Percentiles rank a stretch among this genome's conserved stretches.
Evolutionary conservation across 2,797 vertebrate genomes (phyloP).

Genomic region (Tamandua tetradactyla): DNA sequence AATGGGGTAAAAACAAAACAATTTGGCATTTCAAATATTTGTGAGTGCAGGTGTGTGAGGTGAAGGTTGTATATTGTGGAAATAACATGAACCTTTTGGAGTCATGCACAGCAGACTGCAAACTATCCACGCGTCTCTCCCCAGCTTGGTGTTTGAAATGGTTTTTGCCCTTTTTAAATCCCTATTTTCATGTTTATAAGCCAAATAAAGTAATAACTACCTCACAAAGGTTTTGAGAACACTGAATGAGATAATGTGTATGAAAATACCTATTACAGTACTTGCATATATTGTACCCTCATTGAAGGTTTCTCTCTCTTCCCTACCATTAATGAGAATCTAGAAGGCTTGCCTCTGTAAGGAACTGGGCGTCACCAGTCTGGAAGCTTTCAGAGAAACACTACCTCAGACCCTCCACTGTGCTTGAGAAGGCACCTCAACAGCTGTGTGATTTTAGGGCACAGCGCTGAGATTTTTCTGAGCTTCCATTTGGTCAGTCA

Average conservation of each 20-base stretch:
- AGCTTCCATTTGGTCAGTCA: not conserved
- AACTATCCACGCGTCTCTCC: too few species aligned
- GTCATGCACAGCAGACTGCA: not conserved
- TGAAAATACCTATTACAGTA: not conserved
- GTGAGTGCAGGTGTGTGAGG: too few species aligned
- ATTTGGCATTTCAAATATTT: not conserved
- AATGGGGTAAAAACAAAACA: not conserved
- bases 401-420: not conserved
- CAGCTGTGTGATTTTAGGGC: not conserved
- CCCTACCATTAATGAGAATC: rapidly evolving
- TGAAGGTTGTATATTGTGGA: not conserved
- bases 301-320: not conserved
- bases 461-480: not conserved
- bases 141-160: not conserved
- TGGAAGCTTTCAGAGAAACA: not conserved
- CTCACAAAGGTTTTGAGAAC: not conserved
- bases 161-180: not conserved
- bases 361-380: rapidly evolving
- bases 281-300: not conserved
- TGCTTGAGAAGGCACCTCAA: not conserved
- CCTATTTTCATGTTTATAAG: not conserved
- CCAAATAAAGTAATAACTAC: not conserved
- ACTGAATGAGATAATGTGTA: not conserved
- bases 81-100: not conserved
- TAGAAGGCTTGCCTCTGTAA: not conserved